phyloP scores from a whole-genome alignment of 1,140 invertebrate species.

The Tribolium madens region DNA sequence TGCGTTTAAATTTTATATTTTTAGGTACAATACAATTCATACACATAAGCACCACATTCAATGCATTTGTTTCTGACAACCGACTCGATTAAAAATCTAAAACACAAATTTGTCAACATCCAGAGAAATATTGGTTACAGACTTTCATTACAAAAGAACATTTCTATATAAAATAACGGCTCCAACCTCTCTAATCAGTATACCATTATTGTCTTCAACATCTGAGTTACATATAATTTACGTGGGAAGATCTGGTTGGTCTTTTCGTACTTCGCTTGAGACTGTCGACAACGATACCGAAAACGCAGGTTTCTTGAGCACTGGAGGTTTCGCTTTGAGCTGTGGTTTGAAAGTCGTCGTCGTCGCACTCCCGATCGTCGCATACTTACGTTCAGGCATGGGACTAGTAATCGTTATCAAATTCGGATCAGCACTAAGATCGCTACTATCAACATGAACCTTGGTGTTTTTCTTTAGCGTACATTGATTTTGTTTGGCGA shows the following conservation, averaged over 20 bases:
- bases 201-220: constrained; percentile 40
- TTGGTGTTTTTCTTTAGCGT: constrained; percentile 84
- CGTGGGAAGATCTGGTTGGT: constrained; percentile 57
- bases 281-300: constrained; percentile 54
- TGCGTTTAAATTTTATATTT: no score
- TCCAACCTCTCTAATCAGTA: constrained; percentile 32
- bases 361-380: constrained; percentile 49
- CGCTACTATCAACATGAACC: constrained; percentile 60
- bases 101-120: no score
- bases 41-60: constrained; percentile 8
- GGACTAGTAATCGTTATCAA: constrained; percentile 63
- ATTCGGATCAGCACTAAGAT: constrained; percentile 49
- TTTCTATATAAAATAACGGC: constrained; percentile 8
- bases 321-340: constrained; percentile 61
- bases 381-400: constrained; percentile 59
- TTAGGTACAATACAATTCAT: no score
- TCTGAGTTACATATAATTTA: constrained; percentile 43
- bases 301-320: constrained; percentile 65
- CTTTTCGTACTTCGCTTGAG: constrained; percentile 53
- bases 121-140: no score
- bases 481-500: constrained; percentile 84
- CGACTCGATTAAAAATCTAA: no score
- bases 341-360: constrained; percentile 62
- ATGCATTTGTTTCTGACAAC: neutral
- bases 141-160: neutral